These are phyloP conservation scores for Heteromurus nitidus DNA, from an alignment of 2,888 invertebrate genomes.

Conservation along the genomic window DNA sequence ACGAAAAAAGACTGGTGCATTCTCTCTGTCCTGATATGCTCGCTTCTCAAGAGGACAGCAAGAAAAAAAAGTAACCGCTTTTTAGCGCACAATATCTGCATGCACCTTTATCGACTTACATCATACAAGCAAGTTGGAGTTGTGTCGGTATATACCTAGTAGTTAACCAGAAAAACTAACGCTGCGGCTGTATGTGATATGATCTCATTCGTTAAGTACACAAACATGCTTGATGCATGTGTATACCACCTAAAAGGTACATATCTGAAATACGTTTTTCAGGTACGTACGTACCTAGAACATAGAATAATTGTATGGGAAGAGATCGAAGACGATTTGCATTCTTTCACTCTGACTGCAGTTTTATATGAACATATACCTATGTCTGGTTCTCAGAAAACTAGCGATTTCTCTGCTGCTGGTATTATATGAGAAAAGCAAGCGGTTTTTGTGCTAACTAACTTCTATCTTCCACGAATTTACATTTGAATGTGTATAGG, in stretches of 20 bases:
- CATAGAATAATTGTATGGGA: neutral
- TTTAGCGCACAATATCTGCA: neutral
- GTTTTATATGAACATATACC: too few relatives aligned
- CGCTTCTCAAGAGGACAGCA: neutral
- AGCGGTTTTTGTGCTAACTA: neutral
- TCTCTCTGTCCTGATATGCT: neutral
- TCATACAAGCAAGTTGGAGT: too few relatives aligned
- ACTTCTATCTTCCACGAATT: neutral
- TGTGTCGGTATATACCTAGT: neutral
- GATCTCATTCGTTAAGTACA: conserved; percentile 1
- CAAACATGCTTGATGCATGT: conserved; percentile 10
- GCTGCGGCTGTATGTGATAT: conserved; percentile 1
- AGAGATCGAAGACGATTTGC: neutral
- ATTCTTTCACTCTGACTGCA: neutral
- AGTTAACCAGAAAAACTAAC: neutral
- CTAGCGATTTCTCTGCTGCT: neutral
- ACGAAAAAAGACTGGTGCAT: conserved; percentile 39
- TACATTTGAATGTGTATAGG: conserved; percentile 2
- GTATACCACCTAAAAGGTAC: conserved; percentile 5
- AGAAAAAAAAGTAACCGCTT: neutral
- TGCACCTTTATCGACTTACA: conserved; percentile 8
- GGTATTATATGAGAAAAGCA: neutral
- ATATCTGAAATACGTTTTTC: conserved; percentile 50
- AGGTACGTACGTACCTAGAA: conserved; percentile 42
- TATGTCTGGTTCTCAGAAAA: neutral